phyloP scores from a whole-genome alignment of 2,797 vertebrate species.

The Carapus acus region DNA sequence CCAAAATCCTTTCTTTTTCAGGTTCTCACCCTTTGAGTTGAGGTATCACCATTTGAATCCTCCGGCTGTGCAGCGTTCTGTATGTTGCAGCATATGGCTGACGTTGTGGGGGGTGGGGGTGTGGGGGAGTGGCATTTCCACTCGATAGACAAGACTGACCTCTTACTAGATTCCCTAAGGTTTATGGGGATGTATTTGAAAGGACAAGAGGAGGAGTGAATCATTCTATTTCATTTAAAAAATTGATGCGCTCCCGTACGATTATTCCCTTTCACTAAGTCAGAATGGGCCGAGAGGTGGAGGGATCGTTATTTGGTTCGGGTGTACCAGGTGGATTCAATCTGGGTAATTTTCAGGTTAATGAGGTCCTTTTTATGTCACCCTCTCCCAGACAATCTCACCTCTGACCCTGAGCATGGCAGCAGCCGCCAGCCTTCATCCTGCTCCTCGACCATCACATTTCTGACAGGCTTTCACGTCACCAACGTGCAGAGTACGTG shows the following conservation, averaged over 20 bases:
- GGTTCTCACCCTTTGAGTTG: conserved; percentile 13
- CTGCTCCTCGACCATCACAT: conserved; percentile 54
- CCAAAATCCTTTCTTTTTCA: conserved; percentile 17
- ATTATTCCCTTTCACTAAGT: conserved; percentile 47
- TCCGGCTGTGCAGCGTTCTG: conserved; percentile 25
- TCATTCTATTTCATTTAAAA: conserved; percentile 52
- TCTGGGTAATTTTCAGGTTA: conserved; percentile 64
- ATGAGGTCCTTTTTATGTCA: conserved; percentile 47
- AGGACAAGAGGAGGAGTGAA: conserved; percentile 40
- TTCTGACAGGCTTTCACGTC: conserved; percentile 66
- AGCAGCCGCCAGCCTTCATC: conserved; percentile 48
- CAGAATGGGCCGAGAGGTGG: conserved; percentile 25
- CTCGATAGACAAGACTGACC: conserved; percentile 26
- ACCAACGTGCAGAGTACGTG: conserved; percentile 62
- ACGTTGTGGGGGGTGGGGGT: conserved; percentile 33
- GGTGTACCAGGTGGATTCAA: conserved; percentile 60
- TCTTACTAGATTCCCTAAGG: conserved; percentile 12
- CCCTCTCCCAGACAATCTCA: conserved; percentile 52
- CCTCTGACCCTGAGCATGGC: conserved; percentile 61
- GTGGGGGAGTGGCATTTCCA: conserved; percentile 40
- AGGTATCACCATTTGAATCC: conserved; percentile 18
- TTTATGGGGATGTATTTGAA: conserved; percentile 37
- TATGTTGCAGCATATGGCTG: conserved; percentile 5
- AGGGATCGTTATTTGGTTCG: conserved; percentile 43
- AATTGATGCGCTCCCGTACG: conserved; percentile 45